Conservation (phyloP, 2,113 vertebrate species). For the Corythaeola cristata region DNA sequence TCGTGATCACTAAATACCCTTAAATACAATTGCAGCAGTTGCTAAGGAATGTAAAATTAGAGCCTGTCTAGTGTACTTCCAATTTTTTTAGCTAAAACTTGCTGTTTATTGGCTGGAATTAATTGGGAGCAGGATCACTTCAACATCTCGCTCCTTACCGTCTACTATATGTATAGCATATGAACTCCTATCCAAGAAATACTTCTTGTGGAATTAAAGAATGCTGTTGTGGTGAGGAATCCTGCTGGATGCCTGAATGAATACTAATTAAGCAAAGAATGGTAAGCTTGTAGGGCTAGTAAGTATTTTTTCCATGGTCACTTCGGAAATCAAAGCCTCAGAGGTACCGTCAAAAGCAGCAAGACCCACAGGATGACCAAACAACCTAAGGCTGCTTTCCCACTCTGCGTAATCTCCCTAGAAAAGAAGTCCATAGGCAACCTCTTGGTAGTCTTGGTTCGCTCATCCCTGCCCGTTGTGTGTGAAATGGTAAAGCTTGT, state of each 20-base stretch:
- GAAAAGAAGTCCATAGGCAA: neutral
- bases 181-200: neutral
- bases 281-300: neutral
- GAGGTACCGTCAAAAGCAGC: neutral
- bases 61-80: neutral
- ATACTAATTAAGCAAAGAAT: neutral
- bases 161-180: fast-evolving
- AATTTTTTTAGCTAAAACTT: neutral
- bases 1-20: neutral
- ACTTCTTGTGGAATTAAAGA: neutral
- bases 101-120: neutral
- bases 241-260: neutral
- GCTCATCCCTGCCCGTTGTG: neutral
- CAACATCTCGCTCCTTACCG: neutral
- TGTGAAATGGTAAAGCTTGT: neutral
- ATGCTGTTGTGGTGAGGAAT: neutral
- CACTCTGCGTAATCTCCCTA: neutral
- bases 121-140: neutral
- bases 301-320: neutral
- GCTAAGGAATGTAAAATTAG: neutral
- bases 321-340: neutral
- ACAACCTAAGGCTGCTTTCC: neutral
- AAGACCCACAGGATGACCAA: neutral
- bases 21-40: neutral
- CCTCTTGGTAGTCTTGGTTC: fast-evolving